Conservation (phyloP, 2,797 vertebrate species). For the Sphenodon punctatus region DNA sequence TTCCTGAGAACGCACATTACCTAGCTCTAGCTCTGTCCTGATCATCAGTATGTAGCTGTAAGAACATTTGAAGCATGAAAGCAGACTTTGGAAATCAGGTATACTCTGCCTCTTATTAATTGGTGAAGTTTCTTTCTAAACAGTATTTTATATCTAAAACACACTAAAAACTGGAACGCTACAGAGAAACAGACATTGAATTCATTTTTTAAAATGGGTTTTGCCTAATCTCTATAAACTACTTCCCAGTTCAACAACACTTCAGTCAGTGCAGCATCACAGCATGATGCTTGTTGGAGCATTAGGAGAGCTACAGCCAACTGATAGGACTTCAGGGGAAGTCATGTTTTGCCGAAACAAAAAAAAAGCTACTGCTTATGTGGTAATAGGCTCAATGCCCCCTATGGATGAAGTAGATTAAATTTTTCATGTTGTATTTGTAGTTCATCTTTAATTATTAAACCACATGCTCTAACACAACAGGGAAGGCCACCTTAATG, state of each 20-base stretch:
- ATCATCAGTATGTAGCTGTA: too few species aligned
- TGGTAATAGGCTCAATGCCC: background rate
- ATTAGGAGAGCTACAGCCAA: background rate
- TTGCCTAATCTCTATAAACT: background rate
- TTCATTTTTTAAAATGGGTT: background rate
- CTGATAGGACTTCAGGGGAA: background rate
- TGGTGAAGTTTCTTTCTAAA: background rate
- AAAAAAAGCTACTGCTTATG: background rate
- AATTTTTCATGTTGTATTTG: background rate
- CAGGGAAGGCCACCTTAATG: background rate
- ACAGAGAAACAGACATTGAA: too few species aligned
- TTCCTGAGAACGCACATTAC: background rate
- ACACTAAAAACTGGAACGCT: too few species aligned
- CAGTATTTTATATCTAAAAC: background rate
- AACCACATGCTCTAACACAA: background rate
- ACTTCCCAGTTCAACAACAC: background rate
- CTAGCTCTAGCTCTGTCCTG: too few species aligned
- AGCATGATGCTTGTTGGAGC: background rate
- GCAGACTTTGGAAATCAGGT: background rate
- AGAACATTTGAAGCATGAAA: fast-evolving
- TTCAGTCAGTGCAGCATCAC: background rate
- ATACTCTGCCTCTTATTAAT: background rate
- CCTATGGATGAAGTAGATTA: background rate
- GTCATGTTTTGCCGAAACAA: background rate
- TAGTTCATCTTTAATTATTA: background rate